These are phyloP conservation scores for Mareca penelope DNA, from an alignment of 2,797 vertebrate species.

Conservation along the genomic window DNA sequence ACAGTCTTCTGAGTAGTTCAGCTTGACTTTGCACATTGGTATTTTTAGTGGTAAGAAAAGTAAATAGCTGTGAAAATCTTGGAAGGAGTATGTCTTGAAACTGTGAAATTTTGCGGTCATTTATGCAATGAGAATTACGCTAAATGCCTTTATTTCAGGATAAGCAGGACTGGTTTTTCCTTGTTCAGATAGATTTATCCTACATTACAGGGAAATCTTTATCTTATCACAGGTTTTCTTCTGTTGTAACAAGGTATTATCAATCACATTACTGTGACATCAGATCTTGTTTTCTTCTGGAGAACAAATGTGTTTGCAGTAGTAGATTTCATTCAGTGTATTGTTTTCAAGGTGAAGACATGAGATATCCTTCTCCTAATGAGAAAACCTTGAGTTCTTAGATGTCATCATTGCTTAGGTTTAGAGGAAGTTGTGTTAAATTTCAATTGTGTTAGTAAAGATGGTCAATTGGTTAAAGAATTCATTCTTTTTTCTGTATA, in stretches of 20 bases:
- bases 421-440: not conserved
- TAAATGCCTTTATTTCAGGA: not conserved
- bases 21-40: not conserved
- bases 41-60: not conserved
- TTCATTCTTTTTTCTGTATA: not conserved
- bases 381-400: not conserved
- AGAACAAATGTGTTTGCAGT: not conserved
- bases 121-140: constrained; percentile 3
- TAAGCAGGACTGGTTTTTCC: not conserved
- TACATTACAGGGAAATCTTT: not conserved
- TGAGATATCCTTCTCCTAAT: not conserved
- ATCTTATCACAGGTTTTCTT: constrained; percentile 3
- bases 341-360: not conserved
- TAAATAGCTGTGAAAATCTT: not conserved
- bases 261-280: not conserved
- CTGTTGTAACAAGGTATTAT: not conserved
- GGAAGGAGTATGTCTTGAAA: not conserved
- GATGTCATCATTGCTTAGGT: not conserved
- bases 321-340: not conserved
- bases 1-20: not conserved
- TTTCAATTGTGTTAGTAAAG: not conserved
- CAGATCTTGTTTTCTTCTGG: not conserved
- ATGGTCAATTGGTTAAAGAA: not conserved
- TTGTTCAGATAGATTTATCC: not conserved
- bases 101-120: not conserved